A percentile compares a stretch with the other conserved stretches of the same genome.
Evolutionary conservation across 2,888 invertebrate genomes (phyloP).

Genomic region (Nematopogon swammerdamellus): DNA sequence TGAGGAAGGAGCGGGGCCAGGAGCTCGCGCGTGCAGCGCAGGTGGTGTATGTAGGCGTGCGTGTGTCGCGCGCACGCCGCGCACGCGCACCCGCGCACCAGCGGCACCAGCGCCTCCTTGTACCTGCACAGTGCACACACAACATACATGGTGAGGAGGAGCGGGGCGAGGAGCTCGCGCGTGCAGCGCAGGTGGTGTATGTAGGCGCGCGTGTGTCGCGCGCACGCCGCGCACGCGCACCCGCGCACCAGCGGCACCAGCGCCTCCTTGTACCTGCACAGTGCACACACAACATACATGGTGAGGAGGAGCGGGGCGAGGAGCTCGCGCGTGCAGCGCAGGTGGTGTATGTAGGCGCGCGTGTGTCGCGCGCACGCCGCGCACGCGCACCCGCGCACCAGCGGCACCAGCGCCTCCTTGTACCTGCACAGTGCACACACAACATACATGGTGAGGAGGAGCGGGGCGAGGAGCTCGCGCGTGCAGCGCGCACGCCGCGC

Average conservation of each 20-base stretch:
- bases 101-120: conserved; percentile 72
- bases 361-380: conserved; percentile 80
- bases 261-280: conserved; percentile 69
- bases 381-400: conserved; percentile 70
- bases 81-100: conserved; percentile 70
- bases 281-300: conserved; percentile 62
- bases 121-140: conserved; percentile 50
- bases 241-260: conserved; percentile 66
- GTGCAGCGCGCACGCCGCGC: conserved; percentile 79
- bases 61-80: conserved; percentile 80
- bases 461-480: conserved; percentile 76
- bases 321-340: conserved; percentile 80
- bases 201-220: conserved; percentile 81
- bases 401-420: conserved; percentile 72
- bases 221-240: conserved; percentile 79
- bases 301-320: conserved; percentile 77
- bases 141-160: conserved; percentile 81
- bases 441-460: conserved; percentile 81
- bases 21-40: conserved; percentile 80
- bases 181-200: conserved; percentile 82
- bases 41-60: conserved; percentile 82
- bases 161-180: conserved; percentile 76
- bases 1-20: conserved; percentile 76
- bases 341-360: conserved; percentile 82
- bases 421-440: conserved; percentile 50